A percentile compares a stretch with the other conserved stretches of the same genome.
phyloP scores from a whole-genome alignment of 2,113 vertebrate species.

The Ailuropoda melanoleuca region DNA sequence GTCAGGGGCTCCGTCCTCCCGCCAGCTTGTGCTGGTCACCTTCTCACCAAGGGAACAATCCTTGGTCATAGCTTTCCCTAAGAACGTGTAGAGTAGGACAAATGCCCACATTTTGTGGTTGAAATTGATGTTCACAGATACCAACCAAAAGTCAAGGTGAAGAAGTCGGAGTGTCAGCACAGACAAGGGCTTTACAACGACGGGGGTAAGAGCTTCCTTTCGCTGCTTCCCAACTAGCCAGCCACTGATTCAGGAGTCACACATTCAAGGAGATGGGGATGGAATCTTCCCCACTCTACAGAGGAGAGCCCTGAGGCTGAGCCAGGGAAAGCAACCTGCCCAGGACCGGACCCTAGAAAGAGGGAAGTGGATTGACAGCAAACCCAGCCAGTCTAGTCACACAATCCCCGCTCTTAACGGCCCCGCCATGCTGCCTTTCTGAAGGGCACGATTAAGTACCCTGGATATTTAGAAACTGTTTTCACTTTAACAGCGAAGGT shows the following conservation, averaged over 20 bases:
- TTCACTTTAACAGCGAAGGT: neutral
- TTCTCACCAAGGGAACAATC: neutral
- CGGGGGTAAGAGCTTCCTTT: neutral
- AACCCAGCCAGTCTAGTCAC: neutral
- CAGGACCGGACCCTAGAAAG: neutral
- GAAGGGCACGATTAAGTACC: neutral
- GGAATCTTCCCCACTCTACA: neutral
- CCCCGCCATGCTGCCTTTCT: accelerated
- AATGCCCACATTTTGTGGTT: neutral
- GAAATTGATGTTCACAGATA: neutral
- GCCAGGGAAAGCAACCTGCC: neutral
- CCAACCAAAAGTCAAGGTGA: neutral
- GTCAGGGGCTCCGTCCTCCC: neutral
- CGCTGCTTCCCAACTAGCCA: neutral
- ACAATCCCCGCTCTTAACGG: neutral
- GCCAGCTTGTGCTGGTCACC: no score
- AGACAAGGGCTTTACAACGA: neutral
- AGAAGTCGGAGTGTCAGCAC: neutral
- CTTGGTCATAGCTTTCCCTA: neutral
- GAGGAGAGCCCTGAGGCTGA: neutral
- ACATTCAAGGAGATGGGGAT: neutral
- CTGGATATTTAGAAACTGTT: neutral
- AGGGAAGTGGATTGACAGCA: neutral
- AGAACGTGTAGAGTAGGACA: neutral
- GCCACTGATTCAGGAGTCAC: neutral